Conservation (phyloP, 1,140 invertebrate genomes). For the Lasioglossum baleicum region DNA sequence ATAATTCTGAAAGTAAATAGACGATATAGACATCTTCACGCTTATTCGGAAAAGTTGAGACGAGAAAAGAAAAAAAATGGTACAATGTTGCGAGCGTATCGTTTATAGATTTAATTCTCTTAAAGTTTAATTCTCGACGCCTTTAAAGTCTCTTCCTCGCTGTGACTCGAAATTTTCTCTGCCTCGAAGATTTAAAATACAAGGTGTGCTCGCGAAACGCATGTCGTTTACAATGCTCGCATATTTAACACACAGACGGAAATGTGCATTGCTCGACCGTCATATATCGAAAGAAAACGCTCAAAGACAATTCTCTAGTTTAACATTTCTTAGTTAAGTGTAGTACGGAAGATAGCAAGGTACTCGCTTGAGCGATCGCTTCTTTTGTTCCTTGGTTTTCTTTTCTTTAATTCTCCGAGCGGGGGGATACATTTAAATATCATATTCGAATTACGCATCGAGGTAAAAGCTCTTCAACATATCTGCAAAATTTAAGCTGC, state of each 20-base stretch:
- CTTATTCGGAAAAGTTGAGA: background rate
- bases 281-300: no score
- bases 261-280: background rate
- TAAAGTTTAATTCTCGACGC: constrained; percentile 1
- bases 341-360: constrained; percentile 12
- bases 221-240: background rate
- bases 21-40: background rate
- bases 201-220: background rate
- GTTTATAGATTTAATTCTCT: constrained; percentile 15
- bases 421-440: no score
- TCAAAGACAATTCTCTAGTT: no score
- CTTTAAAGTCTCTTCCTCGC: background rate
- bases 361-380: background rate
- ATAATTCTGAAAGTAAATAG: background rate
- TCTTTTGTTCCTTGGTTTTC: background rate
- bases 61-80: background rate
- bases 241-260: no score
- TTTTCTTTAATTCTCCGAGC: background rate
- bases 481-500: constrained; percentile 40
- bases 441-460: background rate
- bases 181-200: background rate
- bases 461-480: constrained; percentile 16
- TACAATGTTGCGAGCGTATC: background rate
- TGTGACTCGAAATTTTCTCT: background rate
- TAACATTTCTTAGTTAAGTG: no score